Conservation (phyloP, 2,113 vertebrate genomes). For the Psittacula cyanocephala region DNA sequence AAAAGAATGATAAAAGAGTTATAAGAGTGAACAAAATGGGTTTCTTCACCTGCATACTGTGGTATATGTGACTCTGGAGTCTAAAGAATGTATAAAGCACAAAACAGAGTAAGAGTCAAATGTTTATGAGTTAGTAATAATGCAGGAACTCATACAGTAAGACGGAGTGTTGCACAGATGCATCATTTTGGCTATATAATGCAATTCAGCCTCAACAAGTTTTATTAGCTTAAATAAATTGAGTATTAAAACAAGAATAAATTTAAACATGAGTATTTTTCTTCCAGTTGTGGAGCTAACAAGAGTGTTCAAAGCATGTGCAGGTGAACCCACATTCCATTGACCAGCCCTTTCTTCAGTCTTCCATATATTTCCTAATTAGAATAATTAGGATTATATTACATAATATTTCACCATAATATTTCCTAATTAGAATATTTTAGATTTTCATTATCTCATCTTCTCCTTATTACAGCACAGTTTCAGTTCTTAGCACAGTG, state of each 20-base stretch:
- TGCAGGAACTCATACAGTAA: background rate
- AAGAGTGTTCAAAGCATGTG: background rate
- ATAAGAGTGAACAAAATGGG: background rate
- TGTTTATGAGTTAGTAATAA: background rate
- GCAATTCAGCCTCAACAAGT: background rate
- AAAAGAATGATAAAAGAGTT: slow-evolving; percentile 29
- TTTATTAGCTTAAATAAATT: background rate
- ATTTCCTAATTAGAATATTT: background rate
- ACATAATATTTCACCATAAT: background rate
- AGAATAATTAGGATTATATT: too few relatives aligned
- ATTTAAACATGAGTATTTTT: background rate
- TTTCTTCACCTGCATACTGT: background rate
- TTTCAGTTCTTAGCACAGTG: background rate
- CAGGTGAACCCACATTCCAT: background rate
- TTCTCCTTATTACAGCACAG: background rate
- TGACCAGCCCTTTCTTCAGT: background rate
- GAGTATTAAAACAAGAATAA: background rate
- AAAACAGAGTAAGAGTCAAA: background rate
- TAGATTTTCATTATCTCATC: background rate
- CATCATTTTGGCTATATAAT: background rate
- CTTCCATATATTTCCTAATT: background rate
- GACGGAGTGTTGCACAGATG: background rate
- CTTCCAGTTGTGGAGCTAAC: background rate
- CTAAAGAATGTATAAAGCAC: background rate
- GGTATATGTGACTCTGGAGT: background rate